Conservation (phyloP, 2,888 invertebrate species). For the Cephus pulcher region DNA sequence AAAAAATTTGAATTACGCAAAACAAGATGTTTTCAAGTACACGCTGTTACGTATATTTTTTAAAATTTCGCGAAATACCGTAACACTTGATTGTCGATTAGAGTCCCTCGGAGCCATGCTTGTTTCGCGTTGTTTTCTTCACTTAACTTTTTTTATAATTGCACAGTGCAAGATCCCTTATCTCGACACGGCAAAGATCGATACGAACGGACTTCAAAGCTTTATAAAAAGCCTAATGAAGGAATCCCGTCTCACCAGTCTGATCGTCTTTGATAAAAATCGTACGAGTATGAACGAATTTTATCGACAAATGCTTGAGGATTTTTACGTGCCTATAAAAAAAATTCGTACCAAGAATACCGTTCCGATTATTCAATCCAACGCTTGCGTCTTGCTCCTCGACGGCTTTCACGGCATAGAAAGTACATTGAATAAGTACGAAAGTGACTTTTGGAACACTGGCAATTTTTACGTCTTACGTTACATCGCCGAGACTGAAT, state of each 20-base stretch:
- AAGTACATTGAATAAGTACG: neutral
- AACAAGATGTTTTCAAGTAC: neutral
- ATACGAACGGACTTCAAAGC: neutral
- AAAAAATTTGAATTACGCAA: neutral
- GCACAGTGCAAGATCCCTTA: neutral
- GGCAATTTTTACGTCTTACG: neutral
- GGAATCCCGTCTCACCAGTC: neutral
- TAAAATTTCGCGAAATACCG: neutral
- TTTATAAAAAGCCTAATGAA: neutral
- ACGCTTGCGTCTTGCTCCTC: neutral
- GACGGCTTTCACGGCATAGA: neutral
- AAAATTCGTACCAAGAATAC: neutral
- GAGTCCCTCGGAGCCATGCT: neutral
- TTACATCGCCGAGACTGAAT: neutral
- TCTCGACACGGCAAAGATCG: neutral
- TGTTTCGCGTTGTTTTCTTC: neutral
- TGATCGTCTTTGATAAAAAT: neutral
- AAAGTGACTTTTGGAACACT: neutral
- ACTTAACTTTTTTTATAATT: neutral
- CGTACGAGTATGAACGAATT: neutral
- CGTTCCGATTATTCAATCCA: neutral
- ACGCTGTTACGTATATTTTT: neutral
- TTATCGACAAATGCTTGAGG: neutral
- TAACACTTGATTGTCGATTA: neutral
- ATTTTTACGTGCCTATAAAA: neutral